These are phyloP conservation scores for Trachemys scripta DNA, from an alignment of 2,113 vertebrate genomes.

Conservation along the genomic window DNA sequence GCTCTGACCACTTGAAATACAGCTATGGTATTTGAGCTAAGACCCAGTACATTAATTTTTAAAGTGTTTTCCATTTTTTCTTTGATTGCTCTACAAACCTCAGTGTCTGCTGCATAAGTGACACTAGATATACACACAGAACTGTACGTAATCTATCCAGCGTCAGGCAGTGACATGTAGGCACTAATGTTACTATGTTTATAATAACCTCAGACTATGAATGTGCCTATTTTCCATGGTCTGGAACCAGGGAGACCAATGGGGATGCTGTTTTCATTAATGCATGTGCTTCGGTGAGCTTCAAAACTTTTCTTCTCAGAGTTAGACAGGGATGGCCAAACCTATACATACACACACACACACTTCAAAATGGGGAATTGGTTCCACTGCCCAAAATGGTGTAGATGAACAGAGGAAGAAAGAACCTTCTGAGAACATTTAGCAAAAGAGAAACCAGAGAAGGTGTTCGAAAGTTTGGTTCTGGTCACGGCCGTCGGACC, in stretches of 20 bases:
- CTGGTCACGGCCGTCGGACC: background rate
- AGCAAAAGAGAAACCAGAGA: background rate
- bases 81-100: background rate
- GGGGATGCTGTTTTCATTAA: background rate
- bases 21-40: background rate
- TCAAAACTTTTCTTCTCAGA: background rate
- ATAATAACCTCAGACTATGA: background rate
- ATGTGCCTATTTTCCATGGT: background rate
- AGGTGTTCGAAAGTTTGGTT: background rate
- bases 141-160: background rate
- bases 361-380: background rate
- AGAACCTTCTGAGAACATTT: background rate
- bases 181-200: background rate
- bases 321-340: background rate
- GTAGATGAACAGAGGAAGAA: background rate
- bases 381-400: background rate
- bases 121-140: accelerated
- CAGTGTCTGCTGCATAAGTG: background rate
- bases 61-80: background rate
- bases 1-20: background rate
- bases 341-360: too few relatives aligned
- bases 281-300: background rate
- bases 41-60: background rate
- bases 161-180: background rate
- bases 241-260: background rate